phyloP scores from a whole-genome alignment of 23 tunicate genomes.

The Aplidium turbinatum region DNA sequence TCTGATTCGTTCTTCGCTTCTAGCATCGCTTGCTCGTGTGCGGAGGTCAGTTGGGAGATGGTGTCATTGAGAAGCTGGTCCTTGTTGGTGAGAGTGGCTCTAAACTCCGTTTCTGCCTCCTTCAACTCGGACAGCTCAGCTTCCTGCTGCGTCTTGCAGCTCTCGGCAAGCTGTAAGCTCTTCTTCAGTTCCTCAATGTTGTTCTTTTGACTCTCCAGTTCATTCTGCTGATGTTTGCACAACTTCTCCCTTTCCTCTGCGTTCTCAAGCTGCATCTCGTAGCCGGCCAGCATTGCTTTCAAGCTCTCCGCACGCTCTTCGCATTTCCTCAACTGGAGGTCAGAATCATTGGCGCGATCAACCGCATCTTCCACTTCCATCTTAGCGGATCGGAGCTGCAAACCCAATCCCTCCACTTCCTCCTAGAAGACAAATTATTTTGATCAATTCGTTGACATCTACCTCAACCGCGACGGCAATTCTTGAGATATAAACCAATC shows the following conservation, averaged over 20 bases:
- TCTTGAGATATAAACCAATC: too few species aligned
- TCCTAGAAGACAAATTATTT: too few species aligned
- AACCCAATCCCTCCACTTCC: too few species aligned
- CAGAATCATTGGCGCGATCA: conserved; percentile 3
- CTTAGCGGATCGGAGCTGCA: too few species aligned
- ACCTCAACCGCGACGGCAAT: too few species aligned
- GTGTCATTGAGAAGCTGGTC: background rate
- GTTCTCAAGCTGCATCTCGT: conserved; percentile 52
- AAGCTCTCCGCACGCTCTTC: conserved; percentile 27
- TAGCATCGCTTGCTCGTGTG: background rate
- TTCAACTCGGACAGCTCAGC: background rate
- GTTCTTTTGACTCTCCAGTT: background rate
- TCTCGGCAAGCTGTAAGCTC: conserved; percentile 12
- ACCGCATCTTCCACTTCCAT: background rate
- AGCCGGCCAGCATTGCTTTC: conserved; percentile 47
- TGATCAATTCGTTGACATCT: too few species aligned
- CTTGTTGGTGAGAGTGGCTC: background rate
- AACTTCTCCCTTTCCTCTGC: background rate
- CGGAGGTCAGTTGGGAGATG: too few species aligned
- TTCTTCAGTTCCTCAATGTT: conserved; percentile 26
- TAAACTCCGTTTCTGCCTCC: background rate
- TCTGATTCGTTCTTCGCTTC: conserved; percentile 13
- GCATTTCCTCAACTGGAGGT: conserved; percentile 18
- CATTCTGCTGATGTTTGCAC: conserved; percentile 1
- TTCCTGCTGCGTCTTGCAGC: background rate